A percentile compares a stretch with the other conserved stretches of the same genome.
phyloP scores from a whole-genome alignment of 2,113 vertebrate species.

The Ophthalmolycus amberensis region DNA sequence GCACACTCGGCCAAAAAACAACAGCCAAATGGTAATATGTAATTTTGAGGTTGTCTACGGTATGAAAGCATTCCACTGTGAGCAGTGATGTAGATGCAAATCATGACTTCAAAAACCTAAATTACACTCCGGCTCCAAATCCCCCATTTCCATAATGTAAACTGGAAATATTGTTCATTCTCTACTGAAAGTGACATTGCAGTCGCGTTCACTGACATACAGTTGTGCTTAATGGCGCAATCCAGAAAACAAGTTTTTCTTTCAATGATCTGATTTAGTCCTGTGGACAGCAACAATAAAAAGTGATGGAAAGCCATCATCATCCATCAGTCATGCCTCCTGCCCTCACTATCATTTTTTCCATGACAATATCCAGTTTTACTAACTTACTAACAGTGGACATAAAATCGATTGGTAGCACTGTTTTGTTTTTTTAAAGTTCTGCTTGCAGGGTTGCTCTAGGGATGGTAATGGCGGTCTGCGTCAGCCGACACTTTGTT shows the following conservation, averaged over 20 bases:
- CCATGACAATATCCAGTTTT: not conserved
- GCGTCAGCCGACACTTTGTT: too few relatives aligned
- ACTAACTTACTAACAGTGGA: too few relatives aligned
- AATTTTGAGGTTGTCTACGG: conserved; percentile 61
- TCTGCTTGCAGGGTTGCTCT: not conserved
- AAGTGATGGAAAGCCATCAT: not conserved
- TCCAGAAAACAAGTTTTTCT: not conserved
- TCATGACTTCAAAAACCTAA: conserved; percentile 24
- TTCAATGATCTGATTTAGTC: not conserved
- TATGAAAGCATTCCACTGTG: conserved; percentile 54
- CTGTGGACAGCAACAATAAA: not conserved
- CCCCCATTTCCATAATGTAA: not conserved
- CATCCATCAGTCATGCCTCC: not conserved
- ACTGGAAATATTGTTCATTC: not conserved
- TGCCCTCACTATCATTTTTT: not conserved
- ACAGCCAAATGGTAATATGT: conserved; percentile 56
- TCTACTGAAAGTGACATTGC: not conserved
- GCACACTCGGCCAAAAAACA: conserved; percentile 59
- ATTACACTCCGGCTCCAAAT: not conserved
- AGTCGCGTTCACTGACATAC: not conserved
- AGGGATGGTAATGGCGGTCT: not conserved
- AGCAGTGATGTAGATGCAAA: conserved; percentile 42
- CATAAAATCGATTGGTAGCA: not conserved
- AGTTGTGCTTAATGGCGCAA: not conserved
- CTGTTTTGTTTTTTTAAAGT: not conserved